Conservation (phyloP, 2,888 invertebrate genomes). For the Eubasilissa splendida region DNA sequence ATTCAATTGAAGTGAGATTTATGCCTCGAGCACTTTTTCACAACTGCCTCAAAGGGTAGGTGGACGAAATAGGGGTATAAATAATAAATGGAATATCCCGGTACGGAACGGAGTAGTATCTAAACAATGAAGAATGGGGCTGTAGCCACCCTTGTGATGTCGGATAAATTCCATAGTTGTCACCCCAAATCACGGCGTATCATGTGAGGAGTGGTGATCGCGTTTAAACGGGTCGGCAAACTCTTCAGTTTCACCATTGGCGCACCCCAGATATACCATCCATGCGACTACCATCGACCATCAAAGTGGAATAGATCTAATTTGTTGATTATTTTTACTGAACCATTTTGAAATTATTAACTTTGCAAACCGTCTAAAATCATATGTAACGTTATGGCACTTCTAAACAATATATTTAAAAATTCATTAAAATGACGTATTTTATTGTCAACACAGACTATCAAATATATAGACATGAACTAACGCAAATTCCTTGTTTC, state of each 20-base stretch:
- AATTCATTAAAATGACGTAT: too few relatives aligned
- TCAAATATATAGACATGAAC: too few relatives aligned
- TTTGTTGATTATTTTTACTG: constrained; percentile 1
- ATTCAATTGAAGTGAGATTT: constrained; percentile 25
- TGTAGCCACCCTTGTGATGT: constrained; percentile 53
- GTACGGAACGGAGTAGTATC: constrained; percentile 47
- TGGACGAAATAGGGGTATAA: constrained; percentile 56
- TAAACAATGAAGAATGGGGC: constrained; percentile 56
- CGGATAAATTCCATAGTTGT: constrained; percentile 56
- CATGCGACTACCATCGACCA: too few relatives aligned
- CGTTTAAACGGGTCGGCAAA: constrained; percentile 48
- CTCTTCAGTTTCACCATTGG: constrained; percentile 42
- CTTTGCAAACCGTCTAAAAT: too few relatives aligned
- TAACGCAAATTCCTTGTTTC: too few relatives aligned
- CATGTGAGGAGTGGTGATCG: constrained; percentile 44
- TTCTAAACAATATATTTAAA: too few relatives aligned
- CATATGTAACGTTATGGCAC: too few relatives aligned
- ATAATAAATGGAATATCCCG: constrained; percentile 58
- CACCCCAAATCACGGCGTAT: constrained; percentile 55
- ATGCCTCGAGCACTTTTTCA: constrained; percentile 50
- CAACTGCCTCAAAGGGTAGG: constrained; percentile 56
- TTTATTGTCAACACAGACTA: too few relatives aligned
- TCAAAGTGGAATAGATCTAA: not conserved
- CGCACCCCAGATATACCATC: not conserved
- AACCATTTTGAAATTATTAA: not conserved